A percentile compares a stretch with the other conserved stretches of the same genome.
phyloP scores from a whole-genome alignment of 23 tunicate species.

The Halocynthia aurantium region DNA sequence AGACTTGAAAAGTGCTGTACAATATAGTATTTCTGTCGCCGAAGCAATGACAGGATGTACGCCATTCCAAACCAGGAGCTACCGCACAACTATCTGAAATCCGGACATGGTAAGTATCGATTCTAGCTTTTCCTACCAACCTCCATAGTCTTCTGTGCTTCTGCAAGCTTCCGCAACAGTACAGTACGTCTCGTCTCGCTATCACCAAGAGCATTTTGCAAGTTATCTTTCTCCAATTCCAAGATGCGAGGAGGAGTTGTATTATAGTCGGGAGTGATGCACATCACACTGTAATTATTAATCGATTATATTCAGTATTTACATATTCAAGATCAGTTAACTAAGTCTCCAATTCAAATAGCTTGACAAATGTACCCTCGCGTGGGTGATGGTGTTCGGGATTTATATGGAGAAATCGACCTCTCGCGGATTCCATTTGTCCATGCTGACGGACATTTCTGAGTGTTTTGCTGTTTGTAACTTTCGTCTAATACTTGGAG shows the following conservation, averaged over 20 bases:
- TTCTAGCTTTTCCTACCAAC: not conserved
- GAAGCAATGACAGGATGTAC: too few species aligned
- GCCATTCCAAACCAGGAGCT: too few species aligned
- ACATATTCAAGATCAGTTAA: not conserved
- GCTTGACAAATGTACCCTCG: conserved; percentile 27
- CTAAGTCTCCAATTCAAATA: not conserved
- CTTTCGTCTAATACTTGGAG: conserved; percentile 80
- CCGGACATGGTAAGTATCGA: too few species aligned
- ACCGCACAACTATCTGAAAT: too few species aligned
- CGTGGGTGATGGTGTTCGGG: conserved; percentile 67
- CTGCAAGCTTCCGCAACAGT: conserved; percentile 46
- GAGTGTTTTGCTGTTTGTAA: conserved; percentile 39
- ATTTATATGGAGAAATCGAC: conserved; percentile 59
- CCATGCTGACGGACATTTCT: too few species aligned
- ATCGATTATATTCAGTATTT: not conserved
- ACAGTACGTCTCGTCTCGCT: conserved; percentile 71
- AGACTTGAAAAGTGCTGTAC: too few species aligned
- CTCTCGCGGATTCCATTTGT: conserved; percentile 2
- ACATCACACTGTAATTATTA: not conserved
- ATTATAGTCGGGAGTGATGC: too few species aligned
- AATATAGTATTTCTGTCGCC: too few species aligned
- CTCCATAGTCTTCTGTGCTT: conserved; percentile 83
- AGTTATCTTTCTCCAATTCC: conserved; percentile 71
- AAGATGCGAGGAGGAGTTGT: conserved; percentile 39
- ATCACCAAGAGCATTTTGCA: conserved; percentile 74